Base-by-base conservation (phyloP, 2,797 vertebrate genomes). In the Ceyx erithaca region DNA sequence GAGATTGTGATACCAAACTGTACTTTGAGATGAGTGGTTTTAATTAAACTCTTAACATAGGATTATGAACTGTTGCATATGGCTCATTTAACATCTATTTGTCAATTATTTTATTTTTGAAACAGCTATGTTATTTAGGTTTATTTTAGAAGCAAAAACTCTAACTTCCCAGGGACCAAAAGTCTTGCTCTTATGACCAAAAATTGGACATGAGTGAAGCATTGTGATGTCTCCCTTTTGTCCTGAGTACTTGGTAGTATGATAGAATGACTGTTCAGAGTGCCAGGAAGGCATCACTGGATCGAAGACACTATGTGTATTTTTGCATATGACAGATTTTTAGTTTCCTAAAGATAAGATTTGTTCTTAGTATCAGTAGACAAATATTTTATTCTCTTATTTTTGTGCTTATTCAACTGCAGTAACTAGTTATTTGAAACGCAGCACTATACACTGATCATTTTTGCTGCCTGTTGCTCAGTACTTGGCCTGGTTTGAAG, bases 401-500 rank as follows among this genome's bases (percentile, higher is more conserved):
- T 49, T 59, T n/a, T 83, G n/a, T 49, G 22, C 22, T 62, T 31
- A 9, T 35, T 33, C 7, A 69, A 35, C 22, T 46, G 35, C 21
- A 17, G 9, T 21, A 35, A 26, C 8, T 46, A 59, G 2, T 1
- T 26, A 9, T n/a, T 25, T 18, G 17, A 46, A 66, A 54, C 46
- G 28, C 8, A 49, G 33, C 21, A 12, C 10, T 48, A 26, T 5
- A 9, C 5, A 1, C 16, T 3, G 8, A 23, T 63, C 19, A n/a
- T 26, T 23, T 15, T 7, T 28, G 66, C 23, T 80, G 40, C n/a
- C 15, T 1, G 4, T 11, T 33, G 5, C 57, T 63, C 14, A 14
- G 13, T 20, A 13, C 23, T 43, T 0, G 0, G 9, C 15, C 17
- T 43, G 11, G 51, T 41, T 4, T 14, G 82, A 52, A 31, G 40